phyloP scores from a whole-genome alignment of 2,888 invertebrate species.

The Ramazzottius varieornatus region DNA sequence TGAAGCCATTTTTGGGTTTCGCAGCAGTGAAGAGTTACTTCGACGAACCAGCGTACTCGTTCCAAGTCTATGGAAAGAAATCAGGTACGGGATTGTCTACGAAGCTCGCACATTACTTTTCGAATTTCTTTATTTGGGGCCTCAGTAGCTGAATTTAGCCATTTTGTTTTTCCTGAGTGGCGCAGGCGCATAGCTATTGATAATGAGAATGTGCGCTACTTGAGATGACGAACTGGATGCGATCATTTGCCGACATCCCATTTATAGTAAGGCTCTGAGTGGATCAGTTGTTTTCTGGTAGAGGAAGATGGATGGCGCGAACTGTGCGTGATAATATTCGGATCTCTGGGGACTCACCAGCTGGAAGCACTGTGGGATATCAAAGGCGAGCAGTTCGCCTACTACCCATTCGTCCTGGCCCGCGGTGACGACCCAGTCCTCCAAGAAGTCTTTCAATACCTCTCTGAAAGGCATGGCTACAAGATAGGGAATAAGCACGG shows the following conservation, averaged over 20 bases:
- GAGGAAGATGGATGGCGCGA: no score
- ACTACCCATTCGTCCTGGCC: background rate
- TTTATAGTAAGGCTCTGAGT: no score
- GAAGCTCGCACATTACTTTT: no score
- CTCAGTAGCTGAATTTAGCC: no score
- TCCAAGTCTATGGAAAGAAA: background rate
- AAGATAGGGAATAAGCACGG: no score
- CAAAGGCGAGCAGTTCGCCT: background rate
- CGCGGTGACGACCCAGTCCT: background rate
- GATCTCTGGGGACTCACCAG: background rate
- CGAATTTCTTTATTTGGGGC: no score
- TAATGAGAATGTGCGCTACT: no score
- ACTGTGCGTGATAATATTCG: background rate
- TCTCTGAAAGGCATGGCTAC: background rate
- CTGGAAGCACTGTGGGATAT: background rate
- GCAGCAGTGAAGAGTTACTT: background rate
- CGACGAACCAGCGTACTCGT: background rate
- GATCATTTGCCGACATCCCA: no score
- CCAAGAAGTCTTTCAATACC: background rate
- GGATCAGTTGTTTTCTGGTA: no score
- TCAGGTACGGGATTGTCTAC: background rate
- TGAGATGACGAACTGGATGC: no score
- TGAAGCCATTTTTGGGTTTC: background rate
- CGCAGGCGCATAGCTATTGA: no score
- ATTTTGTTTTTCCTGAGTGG: no score